phyloP scores from a whole-genome alignment of 2,888 invertebrate genomes.

The Pachymerium ferrugineum region DNA sequence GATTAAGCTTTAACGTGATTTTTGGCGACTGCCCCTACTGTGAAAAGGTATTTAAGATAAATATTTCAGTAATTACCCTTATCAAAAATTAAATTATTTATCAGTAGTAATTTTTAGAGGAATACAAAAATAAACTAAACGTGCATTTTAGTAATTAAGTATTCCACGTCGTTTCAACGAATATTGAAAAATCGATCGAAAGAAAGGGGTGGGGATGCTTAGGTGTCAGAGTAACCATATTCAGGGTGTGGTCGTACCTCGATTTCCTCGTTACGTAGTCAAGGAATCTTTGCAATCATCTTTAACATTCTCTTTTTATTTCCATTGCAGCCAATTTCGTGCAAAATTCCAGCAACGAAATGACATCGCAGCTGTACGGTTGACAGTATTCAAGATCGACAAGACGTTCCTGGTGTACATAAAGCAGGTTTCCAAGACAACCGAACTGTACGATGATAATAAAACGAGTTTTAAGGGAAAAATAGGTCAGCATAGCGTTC shows the following conservation, averaged over 20 bases:
- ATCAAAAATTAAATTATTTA: background rate
- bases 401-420: background rate
- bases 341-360: background rate
- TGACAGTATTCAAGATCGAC: background rate
- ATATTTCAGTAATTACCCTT: background rate
- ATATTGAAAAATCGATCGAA: constrained; percentile 1
- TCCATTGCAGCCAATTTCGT: background rate
- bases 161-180: background rate
- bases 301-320: background rate
- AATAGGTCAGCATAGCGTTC: constrained; percentile 25
- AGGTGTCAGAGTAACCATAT: background rate
- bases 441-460: background rate
- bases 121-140: background rate
- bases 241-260: constrained; percentile 17
- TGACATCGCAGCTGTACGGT: background rate
- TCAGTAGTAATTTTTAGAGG: background rate
- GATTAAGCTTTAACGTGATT: constrained; percentile 35
- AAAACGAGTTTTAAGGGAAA: background rate
- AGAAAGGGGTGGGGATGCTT: background rate
- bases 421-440: constrained; percentile 15
- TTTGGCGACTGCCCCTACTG: constrained; percentile 37
- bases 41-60: constrained; percentile 31
- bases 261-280: constrained; percentile 1
- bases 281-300: background rate
- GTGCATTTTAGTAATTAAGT: background rate